Percentiles rank a stretch among this genome's conserved stretches.
Conservation (phyloP, 1,140 invertebrate species). For the Lutraria rhynchaena region DNA sequence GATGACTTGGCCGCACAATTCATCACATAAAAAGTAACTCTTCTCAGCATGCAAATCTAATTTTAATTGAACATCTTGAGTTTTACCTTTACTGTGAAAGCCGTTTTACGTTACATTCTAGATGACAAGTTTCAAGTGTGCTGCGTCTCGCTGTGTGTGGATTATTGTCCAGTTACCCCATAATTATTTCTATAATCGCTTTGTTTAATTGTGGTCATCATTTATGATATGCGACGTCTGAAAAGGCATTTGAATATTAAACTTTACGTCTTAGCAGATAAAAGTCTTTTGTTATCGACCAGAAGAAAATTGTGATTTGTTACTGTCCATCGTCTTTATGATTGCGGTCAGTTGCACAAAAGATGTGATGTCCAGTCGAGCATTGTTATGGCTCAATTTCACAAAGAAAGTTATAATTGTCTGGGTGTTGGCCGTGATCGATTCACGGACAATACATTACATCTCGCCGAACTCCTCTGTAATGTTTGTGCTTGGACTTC, state of each 20-base stretch:
- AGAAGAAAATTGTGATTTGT: constrained; percentile 62
- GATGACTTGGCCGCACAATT: constrained; percentile 52
- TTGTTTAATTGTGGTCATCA: constrained; percentile 62
- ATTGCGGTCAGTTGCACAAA: constrained; percentile 59
- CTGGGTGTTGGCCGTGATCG: constrained; percentile 12
- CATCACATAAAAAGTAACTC: constrained; percentile 55
- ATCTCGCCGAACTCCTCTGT: constrained; percentile 24
- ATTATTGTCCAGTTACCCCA: constrained; percentile 54
- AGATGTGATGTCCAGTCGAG: constrained; percentile 53
- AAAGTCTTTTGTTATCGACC: constrained; percentile 59
- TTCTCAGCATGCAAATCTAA: constrained; percentile 57
- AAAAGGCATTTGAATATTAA: constrained; percentile 62
- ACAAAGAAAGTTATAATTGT: constrained; percentile 62
- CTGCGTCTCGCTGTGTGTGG: constrained; percentile 43
- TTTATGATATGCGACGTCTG: constrained; percentile 50
- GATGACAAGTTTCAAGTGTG: constrained; percentile 55
- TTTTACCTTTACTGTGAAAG: constrained; percentile 58
- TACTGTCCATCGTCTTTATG: constrained; percentile 52
- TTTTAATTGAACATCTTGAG: constrained; percentile 61
- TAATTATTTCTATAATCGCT: constrained; percentile 61
- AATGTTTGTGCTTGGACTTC: constrained; percentile 50
- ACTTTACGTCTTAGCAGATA: constrained; percentile 61
- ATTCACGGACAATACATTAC: constrained; percentile 53
- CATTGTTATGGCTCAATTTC: constrained; percentile 55
- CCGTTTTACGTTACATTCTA: constrained; percentile 52